These are phyloP conservation scores for Trissolcus basalis DNA, from an alignment of 1,140 invertebrate genomes.

Conservation along the genomic window DNA sequence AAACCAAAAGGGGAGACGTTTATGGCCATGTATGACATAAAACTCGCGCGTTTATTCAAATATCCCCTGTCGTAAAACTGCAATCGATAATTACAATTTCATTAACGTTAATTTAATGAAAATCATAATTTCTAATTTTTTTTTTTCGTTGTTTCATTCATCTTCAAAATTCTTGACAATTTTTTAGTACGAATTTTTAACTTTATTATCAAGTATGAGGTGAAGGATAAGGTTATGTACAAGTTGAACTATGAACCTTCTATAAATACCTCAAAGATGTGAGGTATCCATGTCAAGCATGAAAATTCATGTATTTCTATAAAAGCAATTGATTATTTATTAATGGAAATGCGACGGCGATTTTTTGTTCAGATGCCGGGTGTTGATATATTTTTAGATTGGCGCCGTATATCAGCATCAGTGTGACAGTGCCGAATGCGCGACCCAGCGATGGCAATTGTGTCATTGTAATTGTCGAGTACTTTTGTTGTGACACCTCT, in stretches of 20 bases:
- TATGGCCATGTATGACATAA: background rate
- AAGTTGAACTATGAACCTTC: too few species aligned
- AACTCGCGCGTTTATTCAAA: background rate
- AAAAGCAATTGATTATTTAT: slow-evolving; percentile 23
- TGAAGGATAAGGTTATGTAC: too few species aligned
- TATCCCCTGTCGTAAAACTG: too few species aligned
- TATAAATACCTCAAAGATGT: too few species aligned
- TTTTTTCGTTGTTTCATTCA: too few species aligned
- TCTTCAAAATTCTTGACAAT: too few species aligned
- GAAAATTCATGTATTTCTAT: slow-evolving; percentile 9
- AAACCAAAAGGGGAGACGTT: background rate
- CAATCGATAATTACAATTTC: too few species aligned
- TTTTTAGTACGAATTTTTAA: too few species aligned
- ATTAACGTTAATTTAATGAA: too few species aligned
- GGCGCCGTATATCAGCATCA: slow-evolving; percentile 35
- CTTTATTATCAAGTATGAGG: too few species aligned
- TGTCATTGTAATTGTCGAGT: slow-evolving; percentile 28
- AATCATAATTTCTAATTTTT: too few species aligned
- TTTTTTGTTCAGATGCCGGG: slow-evolving; percentile 6
- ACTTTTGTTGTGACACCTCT: slow-evolving; percentile 39
- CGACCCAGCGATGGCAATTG: slow-evolving; percentile 16
- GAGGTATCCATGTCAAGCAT: background rate
- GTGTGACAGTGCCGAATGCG: slow-evolving; percentile 27
- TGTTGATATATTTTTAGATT: slow-evolving; percentile 30
- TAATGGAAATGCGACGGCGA: slow-evolving; percentile 6